phyloP scores from a whole-genome alignment of 2,797 vertebrate species.

The Mallotus villosus region DNA sequence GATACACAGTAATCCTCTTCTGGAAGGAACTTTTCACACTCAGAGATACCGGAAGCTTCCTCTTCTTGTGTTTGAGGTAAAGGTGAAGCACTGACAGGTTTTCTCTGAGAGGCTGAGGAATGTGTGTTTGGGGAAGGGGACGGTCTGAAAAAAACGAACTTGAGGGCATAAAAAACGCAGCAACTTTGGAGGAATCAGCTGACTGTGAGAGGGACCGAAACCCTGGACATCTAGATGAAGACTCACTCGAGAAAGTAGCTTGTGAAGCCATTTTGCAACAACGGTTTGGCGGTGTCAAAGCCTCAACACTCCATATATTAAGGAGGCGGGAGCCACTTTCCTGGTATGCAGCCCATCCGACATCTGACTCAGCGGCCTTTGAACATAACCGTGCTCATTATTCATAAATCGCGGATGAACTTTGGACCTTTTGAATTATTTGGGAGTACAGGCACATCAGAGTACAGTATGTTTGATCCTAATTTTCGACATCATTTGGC shows the following conservation, averaged over 20 bases:
- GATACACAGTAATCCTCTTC: conserved; percentile 45
- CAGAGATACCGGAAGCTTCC: conserved; percentile 35
- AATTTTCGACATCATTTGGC: conserved; percentile 33
- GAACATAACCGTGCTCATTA: not conserved
- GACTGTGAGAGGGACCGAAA: not conserved
- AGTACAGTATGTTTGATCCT: conserved; percentile 48
- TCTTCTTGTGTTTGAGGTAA: not conserved
- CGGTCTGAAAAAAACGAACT: not conserved
- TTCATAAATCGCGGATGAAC: conserved; percentile 48
- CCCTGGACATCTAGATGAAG: not conserved
- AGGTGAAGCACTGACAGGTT: not conserved
- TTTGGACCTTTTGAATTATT: conserved; percentile 40
- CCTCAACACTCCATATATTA: not conserved
- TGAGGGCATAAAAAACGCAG: not conserved
- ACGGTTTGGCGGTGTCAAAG: not conserved
- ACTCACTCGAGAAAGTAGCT: not conserved
- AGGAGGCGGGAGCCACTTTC: too few species aligned
- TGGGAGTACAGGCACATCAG: conserved; percentile 35
- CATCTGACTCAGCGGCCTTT: too few species aligned
- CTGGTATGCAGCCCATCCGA: too few species aligned
- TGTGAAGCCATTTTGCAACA: not conserved
- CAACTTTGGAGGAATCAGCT: not conserved
- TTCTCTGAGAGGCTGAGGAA: not conserved
- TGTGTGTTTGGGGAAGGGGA: too few species aligned
- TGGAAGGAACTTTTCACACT: conserved; percentile 28